Percentiles rank a stretch among this genome's conserved stretches.
phyloP scores from a whole-genome alignment of 2,888 invertebrate genomes.

The Metacarcinus magister region DNA sequence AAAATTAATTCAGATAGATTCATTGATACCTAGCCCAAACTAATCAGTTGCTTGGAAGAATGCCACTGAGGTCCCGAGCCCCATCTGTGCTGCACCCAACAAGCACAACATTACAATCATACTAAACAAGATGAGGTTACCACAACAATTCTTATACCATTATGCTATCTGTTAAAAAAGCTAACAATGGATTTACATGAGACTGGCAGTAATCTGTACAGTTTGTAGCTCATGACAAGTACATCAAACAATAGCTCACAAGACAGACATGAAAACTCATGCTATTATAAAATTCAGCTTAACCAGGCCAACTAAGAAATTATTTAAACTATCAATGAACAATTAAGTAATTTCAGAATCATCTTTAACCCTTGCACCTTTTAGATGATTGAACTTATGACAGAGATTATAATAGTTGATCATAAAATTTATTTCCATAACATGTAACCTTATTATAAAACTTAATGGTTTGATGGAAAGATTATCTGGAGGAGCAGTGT shows the following conservation, averaged over 20 bases:
- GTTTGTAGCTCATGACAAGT: constrained; percentile 58
- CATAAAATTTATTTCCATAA: background rate
- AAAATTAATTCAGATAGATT: constrained; percentile 52
- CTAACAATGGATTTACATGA: constrained; percentile 69
- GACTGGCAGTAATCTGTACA: constrained; percentile 79
- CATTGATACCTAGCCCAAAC: constrained; percentile 17
- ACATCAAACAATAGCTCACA: constrained; percentile 78
- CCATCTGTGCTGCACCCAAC: constrained; percentile 73
- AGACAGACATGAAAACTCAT: constrained; percentile 59
- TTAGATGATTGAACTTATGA: background rate
- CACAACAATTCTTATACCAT: constrained; percentile 74
- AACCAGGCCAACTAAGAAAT: constrained; percentile 17
- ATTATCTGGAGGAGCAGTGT: constrained; percentile 46
- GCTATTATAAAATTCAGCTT: constrained; percentile 52
- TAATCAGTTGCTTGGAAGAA: constrained; percentile 28
- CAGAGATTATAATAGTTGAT: background rate
- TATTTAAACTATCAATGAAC: background rate
- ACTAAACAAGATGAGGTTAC: constrained; percentile 70
- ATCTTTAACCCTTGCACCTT: constrained; percentile 21
- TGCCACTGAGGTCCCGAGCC: constrained; percentile 63
- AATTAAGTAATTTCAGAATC: background rate
- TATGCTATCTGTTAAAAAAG: constrained; percentile 71
- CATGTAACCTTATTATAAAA: constrained; percentile 12
- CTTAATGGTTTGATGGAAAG: background rate
- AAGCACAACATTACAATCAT: constrained; percentile 71